Conservation (phyloP, 2,113 vertebrate genomes). For the Gobius niger region DNA sequence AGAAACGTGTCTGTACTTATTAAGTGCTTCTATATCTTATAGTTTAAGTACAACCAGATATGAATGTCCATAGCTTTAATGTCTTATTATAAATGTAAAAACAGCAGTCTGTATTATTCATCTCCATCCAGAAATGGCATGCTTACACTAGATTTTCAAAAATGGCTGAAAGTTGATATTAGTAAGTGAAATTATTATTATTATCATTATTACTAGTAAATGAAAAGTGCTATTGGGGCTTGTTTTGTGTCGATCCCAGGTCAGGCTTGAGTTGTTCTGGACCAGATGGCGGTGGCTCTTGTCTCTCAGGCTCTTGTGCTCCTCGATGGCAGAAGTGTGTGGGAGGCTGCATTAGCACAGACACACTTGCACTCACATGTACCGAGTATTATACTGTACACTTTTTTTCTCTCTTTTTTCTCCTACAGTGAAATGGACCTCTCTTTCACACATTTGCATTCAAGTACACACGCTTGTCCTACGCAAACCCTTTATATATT, state of each 20-base stretch:
- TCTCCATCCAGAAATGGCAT: too few relatives aligned
- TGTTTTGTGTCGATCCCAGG: conserved; percentile 25
- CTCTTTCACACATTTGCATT: conserved; percentile 27
- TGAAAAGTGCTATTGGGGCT: background rate
- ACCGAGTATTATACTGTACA: background rate
- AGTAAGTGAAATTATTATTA: too few relatives aligned
- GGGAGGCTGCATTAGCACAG: conserved; percentile 16
- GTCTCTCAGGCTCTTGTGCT: conserved; percentile 32
- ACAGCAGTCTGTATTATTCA: too few relatives aligned
- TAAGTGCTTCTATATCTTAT: background rate
- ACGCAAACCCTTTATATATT: conserved; percentile 52
- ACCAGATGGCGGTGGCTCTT: conserved; percentile 67
- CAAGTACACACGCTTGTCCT: conserved; percentile 20
- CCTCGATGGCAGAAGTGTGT: conserved; percentile 37
- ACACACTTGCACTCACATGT: background rate
- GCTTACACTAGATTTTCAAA: too few relatives aligned
- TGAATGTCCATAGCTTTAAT: too few relatives aligned
- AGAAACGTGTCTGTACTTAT: background rate
- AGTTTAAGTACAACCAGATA: background rate
- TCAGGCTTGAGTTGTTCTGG: conserved; percentile 64
- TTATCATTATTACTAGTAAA: background rate
- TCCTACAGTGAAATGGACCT: background rate
- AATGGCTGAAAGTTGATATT: too few relatives aligned
- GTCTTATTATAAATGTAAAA: too few relatives aligned
- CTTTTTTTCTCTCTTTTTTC: background rate